Evolutionary conservation across 1,140 invertebrate genomes (phyloP).

Genomic region (Delia radicum): DNA sequence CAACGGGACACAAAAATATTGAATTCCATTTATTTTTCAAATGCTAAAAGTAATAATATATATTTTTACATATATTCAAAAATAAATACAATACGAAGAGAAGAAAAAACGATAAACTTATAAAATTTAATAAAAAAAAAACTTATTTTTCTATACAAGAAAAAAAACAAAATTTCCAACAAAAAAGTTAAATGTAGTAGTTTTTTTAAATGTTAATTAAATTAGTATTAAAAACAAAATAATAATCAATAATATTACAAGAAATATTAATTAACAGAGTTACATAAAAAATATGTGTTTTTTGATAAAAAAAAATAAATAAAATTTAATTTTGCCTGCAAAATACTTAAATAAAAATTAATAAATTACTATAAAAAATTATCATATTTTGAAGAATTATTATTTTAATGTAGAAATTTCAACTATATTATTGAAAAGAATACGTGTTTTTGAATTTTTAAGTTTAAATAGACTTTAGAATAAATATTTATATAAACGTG

Average conservation of each 20-base stretch:
- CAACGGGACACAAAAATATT: neutral
- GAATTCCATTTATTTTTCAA: neutral
- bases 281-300: neutral
- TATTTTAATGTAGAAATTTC: no score
- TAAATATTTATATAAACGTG: no score
- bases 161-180: neutral
- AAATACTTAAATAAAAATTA: neutral
- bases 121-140: neutral
- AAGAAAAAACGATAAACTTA: slow-evolving; percentile 3
- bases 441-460: no score
- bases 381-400: no score
- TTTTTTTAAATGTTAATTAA: slow-evolving; percentile 6
- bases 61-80: neutral
- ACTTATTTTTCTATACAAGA: slow-evolving; percentile 11
- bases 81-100: neutral
- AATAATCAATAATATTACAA: slow-evolving; percentile 31
- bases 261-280: neutral
- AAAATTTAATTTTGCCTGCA: neutral
- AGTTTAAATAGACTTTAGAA: no score
- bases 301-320: neutral
- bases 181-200: slow-evolving; percentile 3
- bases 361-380: neutral
- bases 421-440: no score
- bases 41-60: neutral
- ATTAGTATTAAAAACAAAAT: slow-evolving; percentile 28